Percentiles rank a stretch among this genome's conserved stretches.
Conservation (phyloP, 2,113 vertebrate genomes). For the Gallinago jamesoni region DNA sequence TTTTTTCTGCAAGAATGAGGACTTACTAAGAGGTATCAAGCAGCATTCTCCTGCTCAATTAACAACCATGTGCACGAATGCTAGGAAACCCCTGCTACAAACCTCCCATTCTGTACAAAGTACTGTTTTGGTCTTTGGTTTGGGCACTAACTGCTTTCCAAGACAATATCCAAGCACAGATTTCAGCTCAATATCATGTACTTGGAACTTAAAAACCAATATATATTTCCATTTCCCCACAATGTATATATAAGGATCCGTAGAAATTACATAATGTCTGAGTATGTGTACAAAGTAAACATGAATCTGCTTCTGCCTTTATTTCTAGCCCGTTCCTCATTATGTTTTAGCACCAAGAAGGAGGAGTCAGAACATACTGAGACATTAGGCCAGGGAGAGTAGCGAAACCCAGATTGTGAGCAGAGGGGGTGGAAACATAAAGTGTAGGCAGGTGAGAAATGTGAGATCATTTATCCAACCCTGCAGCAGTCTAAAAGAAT, state of each 20-base stretch:
- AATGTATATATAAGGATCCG: neutral
- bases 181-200: neutral
- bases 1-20: neutral
- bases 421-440: slow-evolving; percentile 57
- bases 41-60: neutral
- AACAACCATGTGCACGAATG: neutral
- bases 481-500: slow-evolving; percentile 62
- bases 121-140: neutral
- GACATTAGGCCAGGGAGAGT: slow-evolving; percentile 62
- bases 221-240: neutral
- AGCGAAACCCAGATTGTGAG: slow-evolving; percentile 62
- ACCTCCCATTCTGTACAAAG: neutral
- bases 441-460: slow-evolving; percentile 70
- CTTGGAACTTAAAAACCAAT: neutral
- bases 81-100: neutral
- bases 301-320: slow-evolving; percentile 25
- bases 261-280: slow-evolving; percentile 20
- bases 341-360: slow-evolving; percentile 16
- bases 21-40: neutral
- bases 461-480: slow-evolving; percentile 66
- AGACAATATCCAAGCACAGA: neutral
- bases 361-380: slow-evolving; percentile 61
- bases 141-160: neutral
- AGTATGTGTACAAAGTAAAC: slow-evolving; percentile 6
- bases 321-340: slow-evolving; percentile 1